Evolutionary conservation across 2,113 vertebrate species (phyloP).

Genomic region (Maccullochella peelii): DNA sequence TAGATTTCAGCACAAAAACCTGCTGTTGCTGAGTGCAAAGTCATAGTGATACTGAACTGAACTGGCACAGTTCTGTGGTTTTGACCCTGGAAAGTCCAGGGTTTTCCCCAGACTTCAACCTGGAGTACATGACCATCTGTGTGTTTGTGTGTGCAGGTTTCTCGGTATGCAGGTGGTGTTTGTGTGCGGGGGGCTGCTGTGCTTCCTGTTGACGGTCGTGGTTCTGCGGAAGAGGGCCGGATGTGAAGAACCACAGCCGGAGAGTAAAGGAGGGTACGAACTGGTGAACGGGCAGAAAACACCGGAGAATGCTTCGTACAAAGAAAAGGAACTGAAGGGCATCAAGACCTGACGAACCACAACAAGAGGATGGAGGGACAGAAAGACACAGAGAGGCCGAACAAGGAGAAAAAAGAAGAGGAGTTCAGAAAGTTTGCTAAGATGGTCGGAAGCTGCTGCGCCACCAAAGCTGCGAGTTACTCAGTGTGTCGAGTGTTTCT

Average conservation of each 20-base stretch:
- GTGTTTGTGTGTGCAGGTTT: constrained; percentile 58
- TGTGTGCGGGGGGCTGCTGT: constrained; percentile 64
- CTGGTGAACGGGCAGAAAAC: constrained; percentile 29
- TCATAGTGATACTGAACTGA: neutral
- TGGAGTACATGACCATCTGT: neutral
- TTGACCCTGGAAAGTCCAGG: neutral
- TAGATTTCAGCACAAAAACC: neutral
- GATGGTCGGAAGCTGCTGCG: neutral
- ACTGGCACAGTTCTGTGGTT: neutral
- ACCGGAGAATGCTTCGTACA: neutral
- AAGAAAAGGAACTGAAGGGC: neutral
- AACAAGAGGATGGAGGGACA: fast-evolving
- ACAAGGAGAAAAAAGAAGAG: neutral
- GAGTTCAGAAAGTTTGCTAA: neutral
- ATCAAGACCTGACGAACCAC: constrained; percentile 36
- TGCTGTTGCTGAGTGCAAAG: neutral
- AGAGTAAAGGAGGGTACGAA: constrained; percentile 8
- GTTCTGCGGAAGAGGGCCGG: constrained; percentile 32
- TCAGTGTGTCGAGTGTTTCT: neutral
- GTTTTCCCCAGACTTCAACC: neutral
- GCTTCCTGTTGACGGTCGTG: constrained; percentile 62
- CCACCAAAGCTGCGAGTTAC: neutral
- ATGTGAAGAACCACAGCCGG: fast-evolving
- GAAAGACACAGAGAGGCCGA: neutral
- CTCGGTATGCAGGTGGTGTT: constrained; percentile 71